Evolutionary conservation across 2,113 vertebrate genomes (phyloP), one percentile per base, ranked within the genome.

Genomic region (Thryonomys swinderianus): DNA sequence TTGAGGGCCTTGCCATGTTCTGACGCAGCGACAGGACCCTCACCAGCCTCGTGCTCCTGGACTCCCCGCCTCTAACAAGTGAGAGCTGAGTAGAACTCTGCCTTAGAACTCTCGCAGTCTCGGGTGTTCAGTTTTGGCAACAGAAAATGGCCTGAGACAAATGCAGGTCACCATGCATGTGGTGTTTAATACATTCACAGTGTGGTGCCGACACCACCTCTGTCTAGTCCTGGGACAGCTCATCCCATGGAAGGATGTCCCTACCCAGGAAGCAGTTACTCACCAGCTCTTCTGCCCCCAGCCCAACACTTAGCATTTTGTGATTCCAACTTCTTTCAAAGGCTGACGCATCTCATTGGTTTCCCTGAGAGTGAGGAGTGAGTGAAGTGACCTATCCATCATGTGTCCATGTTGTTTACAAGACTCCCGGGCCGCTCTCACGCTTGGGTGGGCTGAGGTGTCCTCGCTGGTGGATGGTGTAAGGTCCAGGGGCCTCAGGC

Each of bases 381-480:
- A 57, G 32, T 88, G 18, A 55, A 34, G 18, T 66, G 40, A 27
- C 30, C 18, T 71, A 82, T 48, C 45, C 45, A 66, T 17, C 3
- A 3, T 1, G 3, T 1, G 57, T 17, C 59, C 20, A 17, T 66
- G 25, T 76, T 73, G 64, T 69, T 23, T 1, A 62, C 71, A 25
- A 13, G 61, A 16, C 73, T 14, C 32, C 67, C 61, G 5, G 20
- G 17, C n/a, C 32, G 5, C 37, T 9, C 6, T 37, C 79, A 30
- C 2, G 25, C 85, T 37, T 42, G 48, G 9, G 73, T 13, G 23
- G 37, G 79, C 6, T 0, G 0, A 10, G 8, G 34, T 6, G 10
- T 12, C 57, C 9, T 42, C 48, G 1, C 9, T 16, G 67, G 37
- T 2, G 3, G 34, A 9, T 2, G 25, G 53, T 45, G 23, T 48